Evolutionary conservation across 1,140 invertebrate species (phyloP).

Genomic region (Drosophila pachea): DNA sequence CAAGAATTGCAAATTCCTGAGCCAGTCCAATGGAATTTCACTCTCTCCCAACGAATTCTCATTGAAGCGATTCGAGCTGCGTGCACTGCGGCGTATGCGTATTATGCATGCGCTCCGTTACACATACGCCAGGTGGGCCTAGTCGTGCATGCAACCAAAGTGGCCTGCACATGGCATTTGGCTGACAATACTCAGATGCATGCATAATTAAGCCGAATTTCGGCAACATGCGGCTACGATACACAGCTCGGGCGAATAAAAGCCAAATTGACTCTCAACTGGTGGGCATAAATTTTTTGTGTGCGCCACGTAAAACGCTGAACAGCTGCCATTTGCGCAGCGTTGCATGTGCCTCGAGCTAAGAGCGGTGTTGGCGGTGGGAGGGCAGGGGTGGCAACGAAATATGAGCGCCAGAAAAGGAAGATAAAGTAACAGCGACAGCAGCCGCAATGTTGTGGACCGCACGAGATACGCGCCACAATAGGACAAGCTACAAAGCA

Average conservation of each 20-base stretch:
- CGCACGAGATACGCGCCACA: constrained; percentile 14
- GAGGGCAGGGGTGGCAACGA: constrained; percentile 32
- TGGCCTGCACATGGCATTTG: background rate
- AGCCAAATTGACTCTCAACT: constrained; percentile 42
- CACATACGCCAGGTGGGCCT: constrained; percentile 61
- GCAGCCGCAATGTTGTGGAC: constrained; percentile 23
- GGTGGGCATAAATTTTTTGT: constrained; percentile 46
- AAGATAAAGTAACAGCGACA: constrained; percentile 40
- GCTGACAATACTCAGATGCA: constrained; percentile 5
- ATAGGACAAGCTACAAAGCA: constrained; percentile 5
- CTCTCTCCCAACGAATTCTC: too few relatives aligned
- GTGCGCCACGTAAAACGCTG: constrained; percentile 37
- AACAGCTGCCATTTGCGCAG: constrained; percentile 55
- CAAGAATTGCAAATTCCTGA: too few relatives aligned
- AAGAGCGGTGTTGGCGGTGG: too few relatives aligned
- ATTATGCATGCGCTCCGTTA: constrained; percentile 48
- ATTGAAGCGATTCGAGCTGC: background rate
- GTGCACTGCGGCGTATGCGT: constrained; percentile 37
- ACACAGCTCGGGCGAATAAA: constrained; percentile 7
- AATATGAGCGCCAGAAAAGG: constrained; percentile 34
- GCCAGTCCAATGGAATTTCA: too few relatives aligned
- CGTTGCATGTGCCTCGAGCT: constrained; percentile 24
- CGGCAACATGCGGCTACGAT: constrained; percentile 29
- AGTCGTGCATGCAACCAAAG: too few relatives aligned
- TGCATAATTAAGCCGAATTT: constrained; percentile 26